phyloP scores from a whole-genome alignment of 2,797 vertebrate species.

The Protonibea diacanthus region DNA sequence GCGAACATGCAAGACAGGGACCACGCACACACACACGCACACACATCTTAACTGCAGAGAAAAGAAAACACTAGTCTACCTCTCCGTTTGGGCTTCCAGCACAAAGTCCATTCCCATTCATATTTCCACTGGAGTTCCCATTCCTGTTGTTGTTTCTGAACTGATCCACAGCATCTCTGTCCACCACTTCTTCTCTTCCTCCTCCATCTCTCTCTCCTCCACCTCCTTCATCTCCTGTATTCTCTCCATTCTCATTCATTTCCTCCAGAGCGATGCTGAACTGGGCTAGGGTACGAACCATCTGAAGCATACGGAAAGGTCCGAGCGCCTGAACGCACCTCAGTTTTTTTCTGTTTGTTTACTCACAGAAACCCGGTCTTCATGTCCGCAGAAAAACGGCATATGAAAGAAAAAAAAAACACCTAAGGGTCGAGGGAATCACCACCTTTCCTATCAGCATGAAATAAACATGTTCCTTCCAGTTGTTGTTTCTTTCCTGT shows the following conservation, averaged over 20 bases:
- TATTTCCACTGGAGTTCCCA: conserved; percentile 69
- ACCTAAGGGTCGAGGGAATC: conserved; percentile 29
- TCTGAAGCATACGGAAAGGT: conserved; percentile 94
- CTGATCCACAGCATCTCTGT: conserved; percentile 80
- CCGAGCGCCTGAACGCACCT: conserved; percentile 54
- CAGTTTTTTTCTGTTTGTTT: conserved; percentile 27
- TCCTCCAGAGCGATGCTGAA: conserved; percentile 99
- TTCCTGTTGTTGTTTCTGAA: conserved; percentile 72
- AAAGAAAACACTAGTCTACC: conserved; percentile 80
- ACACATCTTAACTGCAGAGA: background rate
- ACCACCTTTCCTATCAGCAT: conserved; percentile 30
- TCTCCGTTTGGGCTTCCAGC: conserved; percentile 79
- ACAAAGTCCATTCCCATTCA: conserved; percentile 75
- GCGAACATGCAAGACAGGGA: background rate
- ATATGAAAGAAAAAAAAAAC: background rate
- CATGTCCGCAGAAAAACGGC: conserved; percentile 31
- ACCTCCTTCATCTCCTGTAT: conserved; percentile 83
- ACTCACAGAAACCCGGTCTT: conserved; percentile 51
- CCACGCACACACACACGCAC: background rate
- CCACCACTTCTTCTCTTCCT: conserved; percentile 68
- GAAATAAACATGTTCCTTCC: conserved; percentile 25
- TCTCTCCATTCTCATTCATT: conserved; percentile 93
- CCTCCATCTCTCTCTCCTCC: conserved; percentile 65
- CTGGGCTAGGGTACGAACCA: conserved; percentile 98
- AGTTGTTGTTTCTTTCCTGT: background rate